phyloP scores from a whole-genome alignment of 2,888 invertebrate genomes.

The Ganaspis brasiliensis region DNA sequence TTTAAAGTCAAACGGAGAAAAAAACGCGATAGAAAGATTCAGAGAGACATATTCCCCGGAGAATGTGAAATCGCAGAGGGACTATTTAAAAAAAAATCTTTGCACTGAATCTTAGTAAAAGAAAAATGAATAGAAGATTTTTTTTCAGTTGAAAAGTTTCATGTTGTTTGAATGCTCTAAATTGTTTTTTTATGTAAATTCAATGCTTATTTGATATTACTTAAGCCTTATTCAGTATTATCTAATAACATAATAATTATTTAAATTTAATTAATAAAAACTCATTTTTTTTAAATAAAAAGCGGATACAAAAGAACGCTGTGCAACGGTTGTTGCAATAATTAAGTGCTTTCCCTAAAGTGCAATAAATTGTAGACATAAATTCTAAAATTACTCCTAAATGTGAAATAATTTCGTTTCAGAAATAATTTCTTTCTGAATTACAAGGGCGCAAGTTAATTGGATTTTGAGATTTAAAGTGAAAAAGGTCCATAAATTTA shows the following conservation, averaged over 20 bases:
- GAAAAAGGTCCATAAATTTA: neutral
- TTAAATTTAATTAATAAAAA: no score
- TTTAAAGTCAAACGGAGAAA: slow-evolving; percentile 3
- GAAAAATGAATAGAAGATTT: neutral
- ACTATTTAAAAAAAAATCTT: neutral
- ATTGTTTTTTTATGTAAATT: no score
- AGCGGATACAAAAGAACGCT: no score
- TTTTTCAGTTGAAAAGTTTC: neutral
- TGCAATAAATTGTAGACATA: neutral
- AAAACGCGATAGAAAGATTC: slow-evolving; percentile 3
- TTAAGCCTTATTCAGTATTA: no score
- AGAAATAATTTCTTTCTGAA: neutral
- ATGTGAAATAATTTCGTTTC: neutral
- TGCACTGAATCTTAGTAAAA: neutral
- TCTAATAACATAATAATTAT: no score
- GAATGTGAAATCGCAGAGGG: neutral
- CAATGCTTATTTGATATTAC: no score
- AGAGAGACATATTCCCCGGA: neutral
- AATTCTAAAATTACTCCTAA: neutral
- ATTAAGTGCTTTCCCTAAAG: no score
- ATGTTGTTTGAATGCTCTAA: no score
- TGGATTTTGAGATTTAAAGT: neutral
- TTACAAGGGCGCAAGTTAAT: neutral
- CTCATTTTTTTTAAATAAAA: no score
- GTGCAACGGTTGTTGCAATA: no score